These are phyloP conservation scores for Alectoris magna DNA, from an alignment of 2,797 vertebrate species.

Conservation along the genomic window DNA sequence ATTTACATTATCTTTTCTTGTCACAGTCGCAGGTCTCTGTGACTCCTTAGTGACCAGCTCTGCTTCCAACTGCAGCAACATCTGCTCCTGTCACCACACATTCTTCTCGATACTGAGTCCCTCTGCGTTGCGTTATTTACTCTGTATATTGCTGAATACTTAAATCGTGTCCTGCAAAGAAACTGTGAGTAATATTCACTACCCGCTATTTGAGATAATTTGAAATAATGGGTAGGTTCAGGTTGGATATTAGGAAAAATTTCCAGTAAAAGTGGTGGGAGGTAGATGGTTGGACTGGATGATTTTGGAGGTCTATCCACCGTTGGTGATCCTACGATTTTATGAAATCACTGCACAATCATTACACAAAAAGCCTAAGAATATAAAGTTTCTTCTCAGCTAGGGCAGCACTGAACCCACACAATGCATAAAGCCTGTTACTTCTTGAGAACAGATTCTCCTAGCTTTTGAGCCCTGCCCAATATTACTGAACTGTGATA, in stretches of 20 bases:
- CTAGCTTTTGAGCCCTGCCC: not conserved
- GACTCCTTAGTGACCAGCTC: not conserved
- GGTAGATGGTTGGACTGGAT: too few relatives aligned
- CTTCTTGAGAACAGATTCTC: not conserved
- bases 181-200: not conserved
- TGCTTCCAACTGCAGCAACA: not conserved
- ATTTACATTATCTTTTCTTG: not conserved
- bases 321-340: too few relatives aligned
- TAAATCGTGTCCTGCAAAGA: not conserved
- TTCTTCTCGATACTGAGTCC: rapidly evolving
- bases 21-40: not conserved
- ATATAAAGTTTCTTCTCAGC: not conserved
- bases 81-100: not conserved
- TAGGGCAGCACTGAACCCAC: not conserved
- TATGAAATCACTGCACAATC: not conserved
- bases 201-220: too few relatives aligned
- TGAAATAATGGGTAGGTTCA: too few relatives aligned
- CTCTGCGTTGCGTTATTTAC: not conserved
- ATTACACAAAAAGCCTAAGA: not conserved
- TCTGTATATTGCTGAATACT: not conserved
- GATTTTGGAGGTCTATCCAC: too few relatives aligned
- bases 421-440: not conserved
- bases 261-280: too few relatives aligned
- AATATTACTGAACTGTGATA: not conserved
- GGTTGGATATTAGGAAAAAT: too few relatives aligned